Conservation (phyloP, 2,888 invertebrate species). For the Hyposoter dolosus region DNA sequence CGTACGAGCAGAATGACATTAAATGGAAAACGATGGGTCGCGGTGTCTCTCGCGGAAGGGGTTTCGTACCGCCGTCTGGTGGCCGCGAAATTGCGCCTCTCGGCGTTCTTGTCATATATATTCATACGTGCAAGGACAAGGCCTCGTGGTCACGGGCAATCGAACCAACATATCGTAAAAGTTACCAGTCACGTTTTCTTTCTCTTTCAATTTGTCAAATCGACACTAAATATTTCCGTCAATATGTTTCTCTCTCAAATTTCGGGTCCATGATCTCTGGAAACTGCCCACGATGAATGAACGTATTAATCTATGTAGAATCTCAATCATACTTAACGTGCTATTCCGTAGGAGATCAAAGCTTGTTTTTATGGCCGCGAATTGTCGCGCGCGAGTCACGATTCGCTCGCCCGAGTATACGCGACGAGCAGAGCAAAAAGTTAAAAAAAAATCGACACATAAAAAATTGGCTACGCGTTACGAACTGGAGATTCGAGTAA, state of each 20-base stretch:
- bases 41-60: conserved; percentile 68
- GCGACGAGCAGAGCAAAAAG: neutral
- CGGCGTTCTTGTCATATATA: conserved; percentile 68
- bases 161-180: conserved; percentile 64
- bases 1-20: conserved; percentile 5
- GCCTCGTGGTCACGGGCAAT: conserved; percentile 82
- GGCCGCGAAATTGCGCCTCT: conserved; percentile 72
- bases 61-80: conserved; percentile 72
- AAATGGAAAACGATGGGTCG: conserved; percentile 43
- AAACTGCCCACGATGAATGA: neutral
- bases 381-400: conserved; percentile 7
- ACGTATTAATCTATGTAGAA: neutral
- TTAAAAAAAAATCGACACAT: neutral
- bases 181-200: conserved; percentile 65
- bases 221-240: neutral
- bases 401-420: neutral
- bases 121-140: conserved; percentile 81
- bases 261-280: neutral
- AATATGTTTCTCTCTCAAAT: neutral
- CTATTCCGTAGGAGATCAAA: neutral
- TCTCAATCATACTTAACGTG: neutral
- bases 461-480: neutral
- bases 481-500: neutral
- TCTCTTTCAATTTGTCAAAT: conserved; percentile 23
- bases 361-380: neutral